Conservation (phyloP, 37 sponge, comb jelly and placozoan species). For the Spongilla lacustris region DNA sequence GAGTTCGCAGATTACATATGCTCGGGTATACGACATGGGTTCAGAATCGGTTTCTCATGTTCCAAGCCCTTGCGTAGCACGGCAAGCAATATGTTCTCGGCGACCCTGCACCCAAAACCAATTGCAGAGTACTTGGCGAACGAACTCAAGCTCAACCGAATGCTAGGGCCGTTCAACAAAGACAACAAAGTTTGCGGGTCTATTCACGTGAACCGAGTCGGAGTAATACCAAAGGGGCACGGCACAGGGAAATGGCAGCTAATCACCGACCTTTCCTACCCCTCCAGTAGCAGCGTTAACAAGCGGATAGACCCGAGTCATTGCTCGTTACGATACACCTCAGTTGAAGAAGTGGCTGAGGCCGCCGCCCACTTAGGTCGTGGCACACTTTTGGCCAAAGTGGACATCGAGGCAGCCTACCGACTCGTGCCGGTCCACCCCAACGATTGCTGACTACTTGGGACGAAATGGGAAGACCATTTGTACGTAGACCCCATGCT, state of each 20-base stretch:
- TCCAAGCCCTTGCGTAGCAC: not conserved
- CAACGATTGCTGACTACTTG: not conserved
- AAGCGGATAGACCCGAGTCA: not conserved
- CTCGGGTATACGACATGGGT: not conserved
- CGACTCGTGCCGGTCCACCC: not conserved
- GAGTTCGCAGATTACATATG: not conserved
- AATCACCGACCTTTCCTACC: not conserved
- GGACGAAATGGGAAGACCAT: not conserved
- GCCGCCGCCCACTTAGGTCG: not conserved
- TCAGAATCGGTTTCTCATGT: not conserved
- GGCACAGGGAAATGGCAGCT: not conserved
- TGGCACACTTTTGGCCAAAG: not conserved
- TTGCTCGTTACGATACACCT: not conserved
- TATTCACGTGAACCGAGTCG: not conserved
- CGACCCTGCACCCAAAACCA: not conserved
- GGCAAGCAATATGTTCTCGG: not conserved
- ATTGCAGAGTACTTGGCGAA: not conserved
- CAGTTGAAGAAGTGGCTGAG: not conserved
- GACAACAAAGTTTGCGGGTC: not conserved
- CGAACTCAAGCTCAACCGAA: not conserved
- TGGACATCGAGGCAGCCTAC: not conserved
- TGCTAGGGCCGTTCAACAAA: not conserved
- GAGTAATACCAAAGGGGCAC: not conserved
- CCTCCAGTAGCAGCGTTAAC: not conserved
- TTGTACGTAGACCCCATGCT: not conserved